Evolutionary conservation across 1,140 invertebrate species (phyloP).

Genomic region (Lepidurus couesii): DNA sequence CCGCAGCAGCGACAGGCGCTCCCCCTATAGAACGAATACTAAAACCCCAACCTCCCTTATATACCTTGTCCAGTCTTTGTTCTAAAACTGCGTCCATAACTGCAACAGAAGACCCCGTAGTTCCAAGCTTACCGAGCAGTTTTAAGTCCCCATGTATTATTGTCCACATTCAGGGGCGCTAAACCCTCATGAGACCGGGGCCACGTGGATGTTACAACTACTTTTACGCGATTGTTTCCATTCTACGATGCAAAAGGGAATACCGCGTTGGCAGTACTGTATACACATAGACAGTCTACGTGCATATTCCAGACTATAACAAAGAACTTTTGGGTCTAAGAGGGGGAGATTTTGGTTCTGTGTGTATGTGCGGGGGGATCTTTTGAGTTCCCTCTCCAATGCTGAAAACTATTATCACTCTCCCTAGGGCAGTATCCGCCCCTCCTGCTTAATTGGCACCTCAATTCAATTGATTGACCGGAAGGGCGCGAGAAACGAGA

Average conservation of each 20-base stretch:
- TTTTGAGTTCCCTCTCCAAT: neutral
- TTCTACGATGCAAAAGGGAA: neutral
- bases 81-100: too few relatives aligned
- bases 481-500: neutral
- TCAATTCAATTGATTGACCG: slow-evolving; percentile 19
- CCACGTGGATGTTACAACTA: neutral
- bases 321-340: neutral
- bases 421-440: neutral
- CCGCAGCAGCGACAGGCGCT: too few relatives aligned
- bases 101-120: too few relatives aligned
- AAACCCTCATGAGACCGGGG: neutral
- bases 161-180: neutral
- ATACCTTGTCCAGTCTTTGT: too few relatives aligned
- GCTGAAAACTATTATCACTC: slow-evolving; percentile 7
- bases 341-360: neutral
- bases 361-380: neutral
- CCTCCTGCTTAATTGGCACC: neutral
- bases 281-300: neutral
- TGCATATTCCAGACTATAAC: neutral
- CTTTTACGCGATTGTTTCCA: neutral
- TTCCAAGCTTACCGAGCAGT: neutral
- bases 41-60: too few relatives aligned
- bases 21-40: too few relatives aligned
- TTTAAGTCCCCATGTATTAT: neutral
- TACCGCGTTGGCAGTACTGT: neutral